Conservation (phyloP, 2,888 invertebrate species). For the Cosmorhoe ocellata region DNA sequence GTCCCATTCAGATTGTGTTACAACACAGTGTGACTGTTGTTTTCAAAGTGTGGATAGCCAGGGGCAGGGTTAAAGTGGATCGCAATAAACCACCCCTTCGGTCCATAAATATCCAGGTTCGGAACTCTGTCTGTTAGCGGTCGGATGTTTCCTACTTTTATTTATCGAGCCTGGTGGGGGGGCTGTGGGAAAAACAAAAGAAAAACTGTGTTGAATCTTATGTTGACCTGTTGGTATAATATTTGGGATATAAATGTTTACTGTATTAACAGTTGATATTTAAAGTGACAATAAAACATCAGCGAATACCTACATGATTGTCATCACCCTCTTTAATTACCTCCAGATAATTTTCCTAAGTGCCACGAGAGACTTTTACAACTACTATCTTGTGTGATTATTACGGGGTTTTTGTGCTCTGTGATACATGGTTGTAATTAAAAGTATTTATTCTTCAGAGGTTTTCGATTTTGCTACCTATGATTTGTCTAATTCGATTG, state of each 20-base stretch:
- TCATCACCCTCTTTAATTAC: too few relatives aligned
- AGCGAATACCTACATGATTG: too few relatives aligned
- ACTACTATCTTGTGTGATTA: too few relatives aligned
- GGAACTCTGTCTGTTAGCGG: constrained; percentile 77
- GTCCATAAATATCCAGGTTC: constrained; percentile 79
- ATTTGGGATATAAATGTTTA: constrained; percentile 1
- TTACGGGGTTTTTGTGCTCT: too few relatives aligned
- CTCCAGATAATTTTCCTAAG: too few relatives aligned
- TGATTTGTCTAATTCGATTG: too few relatives aligned
- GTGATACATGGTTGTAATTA: too few relatives aligned
- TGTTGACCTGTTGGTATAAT: constrained; percentile 13
- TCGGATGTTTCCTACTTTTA: constrained; percentile 71
- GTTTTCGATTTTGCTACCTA: too few relatives aligned
- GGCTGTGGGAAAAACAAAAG: constrained; percentile 33
- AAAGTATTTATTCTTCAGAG: too few relatives aligned
- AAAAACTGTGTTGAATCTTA: constrained; percentile 17
- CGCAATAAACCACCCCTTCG: constrained; percentile 79
- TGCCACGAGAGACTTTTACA: too few relatives aligned
- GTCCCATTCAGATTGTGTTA: constrained; percentile 17
- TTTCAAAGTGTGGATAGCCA: constrained; percentile 72
- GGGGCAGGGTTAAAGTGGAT: constrained; percentile 79
- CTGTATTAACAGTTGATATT: neutral
- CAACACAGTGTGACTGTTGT: constrained; percentile 47
- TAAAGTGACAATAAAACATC: too few relatives aligned
- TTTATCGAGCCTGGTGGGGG: constrained; percentile 67